These are phyloP conservation scores for Barbus barbus DNA, from an alignment of 2,113 vertebrate genomes.

Conservation along the genomic window DNA sequence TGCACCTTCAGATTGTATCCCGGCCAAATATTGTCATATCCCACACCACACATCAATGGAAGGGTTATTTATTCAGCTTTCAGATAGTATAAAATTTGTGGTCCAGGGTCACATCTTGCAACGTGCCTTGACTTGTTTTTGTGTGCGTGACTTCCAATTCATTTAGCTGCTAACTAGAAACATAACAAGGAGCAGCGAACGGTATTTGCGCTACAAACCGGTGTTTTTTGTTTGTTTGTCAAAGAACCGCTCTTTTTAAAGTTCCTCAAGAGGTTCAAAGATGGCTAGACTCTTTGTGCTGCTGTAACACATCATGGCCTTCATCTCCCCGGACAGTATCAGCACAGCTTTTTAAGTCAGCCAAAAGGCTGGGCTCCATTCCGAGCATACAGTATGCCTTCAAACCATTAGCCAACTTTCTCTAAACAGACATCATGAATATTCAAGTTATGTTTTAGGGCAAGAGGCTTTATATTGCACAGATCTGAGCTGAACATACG, in stretches of 20 bases:
- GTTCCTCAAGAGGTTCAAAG: neutral
- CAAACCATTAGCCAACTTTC: conserved; percentile 29
- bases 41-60: no score
- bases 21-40: no score
- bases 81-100: no score
- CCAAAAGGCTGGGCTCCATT: conserved; percentile 11
- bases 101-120: no score
- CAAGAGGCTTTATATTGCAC: neutral
- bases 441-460: neutral
- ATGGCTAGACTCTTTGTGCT: neutral
- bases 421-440: conserved; percentile 11
- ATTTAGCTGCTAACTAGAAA: no score
- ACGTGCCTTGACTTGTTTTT: no score
- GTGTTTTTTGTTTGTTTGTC: neutral
- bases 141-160: no score
- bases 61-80: no score
- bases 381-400: neutral
- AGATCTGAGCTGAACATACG: neutral
- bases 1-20: no score
- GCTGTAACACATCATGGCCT: neutral
- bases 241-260: neutral
- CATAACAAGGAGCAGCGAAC: no score
- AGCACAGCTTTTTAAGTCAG: conserved; percentile 2
- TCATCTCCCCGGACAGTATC: conserved; percentile 21
- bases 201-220: no score